phyloP scores from a whole-genome alignment of 2,113 vertebrate species.

The Bagarius yarrelli region DNA sequence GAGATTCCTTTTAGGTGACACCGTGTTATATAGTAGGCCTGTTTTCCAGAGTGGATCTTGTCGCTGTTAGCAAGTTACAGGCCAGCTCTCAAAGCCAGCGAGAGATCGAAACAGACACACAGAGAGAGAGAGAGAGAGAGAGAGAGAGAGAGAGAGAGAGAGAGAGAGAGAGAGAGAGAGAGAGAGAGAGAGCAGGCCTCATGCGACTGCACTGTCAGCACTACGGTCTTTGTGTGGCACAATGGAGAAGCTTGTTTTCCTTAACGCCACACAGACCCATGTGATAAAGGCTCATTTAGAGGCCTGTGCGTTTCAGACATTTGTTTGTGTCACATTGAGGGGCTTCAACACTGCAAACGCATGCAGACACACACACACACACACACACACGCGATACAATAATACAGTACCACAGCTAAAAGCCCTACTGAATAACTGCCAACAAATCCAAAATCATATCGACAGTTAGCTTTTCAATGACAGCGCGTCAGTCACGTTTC shows the following conservation, averaged over 20 bases:
- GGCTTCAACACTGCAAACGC: constrained; percentile 61
- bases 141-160: not conserved
- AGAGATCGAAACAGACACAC: constrained; percentile 1
- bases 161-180: constrained; percentile 3
- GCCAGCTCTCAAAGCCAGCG: constrained; percentile 31
- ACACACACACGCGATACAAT: constrained; percentile 14
- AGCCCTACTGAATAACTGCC: not conserved
- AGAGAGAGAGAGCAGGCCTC: constrained; percentile 52
- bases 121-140: not conserved
- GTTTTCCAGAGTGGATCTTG: constrained; percentile 56
- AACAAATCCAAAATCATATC: not conserved
- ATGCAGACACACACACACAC: constrained; percentile 43
- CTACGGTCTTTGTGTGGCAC: constrained; percentile 72
- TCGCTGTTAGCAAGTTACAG: constrained; percentile 59
- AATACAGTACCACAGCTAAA: constrained; percentile 7
- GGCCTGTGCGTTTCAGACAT: constrained; percentile 67
- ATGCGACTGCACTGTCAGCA: constrained; percentile 75
- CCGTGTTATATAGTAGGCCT: constrained; percentile 31
- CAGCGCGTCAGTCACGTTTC: not conserved
- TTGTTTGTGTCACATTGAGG: constrained; percentile 70
- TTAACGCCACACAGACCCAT: constrained; percentile 70
- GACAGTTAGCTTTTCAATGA: not conserved
- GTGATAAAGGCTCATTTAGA: constrained; percentile 69
- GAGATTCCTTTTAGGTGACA: constrained; percentile 34
- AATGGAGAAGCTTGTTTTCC: constrained; percentile 77